These are phyloP conservation scores for Leptura quadrifasciata DNA, from an alignment of 2,888 invertebrate species.

Conservation along the genomic window DNA sequence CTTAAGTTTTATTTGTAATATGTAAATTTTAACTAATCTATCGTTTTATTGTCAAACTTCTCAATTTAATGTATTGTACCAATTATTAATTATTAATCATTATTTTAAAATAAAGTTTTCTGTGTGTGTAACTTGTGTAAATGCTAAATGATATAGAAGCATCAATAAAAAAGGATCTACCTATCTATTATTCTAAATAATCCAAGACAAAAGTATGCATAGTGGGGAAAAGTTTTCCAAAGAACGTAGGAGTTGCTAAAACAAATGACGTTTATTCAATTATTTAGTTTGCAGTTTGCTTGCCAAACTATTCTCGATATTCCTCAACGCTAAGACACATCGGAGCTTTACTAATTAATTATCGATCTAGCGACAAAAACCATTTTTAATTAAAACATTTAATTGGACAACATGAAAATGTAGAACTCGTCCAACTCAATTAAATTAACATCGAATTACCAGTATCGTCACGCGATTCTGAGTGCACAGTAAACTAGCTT, in stretches of 20 bases:
- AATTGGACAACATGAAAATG: conserved; percentile 17
- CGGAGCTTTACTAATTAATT: conserved; percentile 26
- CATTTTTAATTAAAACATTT: conserved; percentile 31
- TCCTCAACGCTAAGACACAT: conserved; percentile 16
- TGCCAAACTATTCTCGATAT: conserved; percentile 6
- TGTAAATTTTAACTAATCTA: no score
- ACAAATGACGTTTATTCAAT: conserved; percentile 18
- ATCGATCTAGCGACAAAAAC: conserved; percentile 30
- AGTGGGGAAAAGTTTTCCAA: no score
- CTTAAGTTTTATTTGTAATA: no score
- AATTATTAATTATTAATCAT: no score
- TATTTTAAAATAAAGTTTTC: no score
- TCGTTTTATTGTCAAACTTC: no score
- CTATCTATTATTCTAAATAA: no score
- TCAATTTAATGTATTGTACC: no score
- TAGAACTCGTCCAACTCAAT: conserved; percentile 7
- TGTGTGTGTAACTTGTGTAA: no score
- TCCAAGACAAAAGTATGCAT: no score
- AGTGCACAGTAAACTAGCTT: neutral
- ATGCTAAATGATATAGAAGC: no score
- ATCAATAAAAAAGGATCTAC: no score
- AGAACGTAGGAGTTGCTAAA: neutral
- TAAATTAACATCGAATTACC: conserved; percentile 14
- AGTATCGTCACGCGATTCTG: conserved; percentile 3
- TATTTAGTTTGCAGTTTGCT: conserved; percentile 15